Evolutionary conservation across 2,888 invertebrate genomes (phyloP), one percentile per base, ranked within the genome.

Genomic region (Piscicola geometra): DNA sequence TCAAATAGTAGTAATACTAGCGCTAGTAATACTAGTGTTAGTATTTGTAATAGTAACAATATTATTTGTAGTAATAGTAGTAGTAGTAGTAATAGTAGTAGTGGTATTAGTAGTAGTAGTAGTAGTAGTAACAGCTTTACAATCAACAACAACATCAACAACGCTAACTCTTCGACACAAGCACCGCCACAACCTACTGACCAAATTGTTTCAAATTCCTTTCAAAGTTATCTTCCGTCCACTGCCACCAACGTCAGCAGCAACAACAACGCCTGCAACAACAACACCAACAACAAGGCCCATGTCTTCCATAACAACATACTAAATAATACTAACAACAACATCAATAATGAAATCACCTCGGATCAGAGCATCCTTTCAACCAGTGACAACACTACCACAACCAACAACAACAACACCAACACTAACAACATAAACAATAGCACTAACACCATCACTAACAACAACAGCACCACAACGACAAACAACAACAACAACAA

Each of bases 341-440:
- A 41, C 5, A 9, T 15, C 5, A 41, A 41, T 41, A n/a, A n/a
- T n/a, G n/a, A n/a, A n/a, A n/a, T n/a, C n/a, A n/a, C n/a, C n/a
- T n/a, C n/a, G n/a, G n/a, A n/a, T 15, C 50, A 47, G 50, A 21
- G 21, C 21, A 47, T 15, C 50, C 50, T 47, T 21, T 25, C n/a
- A 25, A 15, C 5, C 25, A 56, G n/a, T 21, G n/a, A 15, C n/a
- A 25, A 56, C 21, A 56, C 9, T n/a, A 5, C 60, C 25, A 71
- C 52, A 30, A 71, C 47, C 71, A 69, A 69, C 36, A 56, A 56
- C 25, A 71, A 50, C 71, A 52, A 52, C 71, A 50, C 25, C 12
- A 3, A 21, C 2, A 30, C 33, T 32, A 25, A 50, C 71, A 30
- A 41, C 30, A 32, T 60, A n/a, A 41, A 15, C 41, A 41, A 41